Evolutionary conservation across 1,140 invertebrate genomes (phyloP).

Genomic region (Anthonomus grandis): DNA sequence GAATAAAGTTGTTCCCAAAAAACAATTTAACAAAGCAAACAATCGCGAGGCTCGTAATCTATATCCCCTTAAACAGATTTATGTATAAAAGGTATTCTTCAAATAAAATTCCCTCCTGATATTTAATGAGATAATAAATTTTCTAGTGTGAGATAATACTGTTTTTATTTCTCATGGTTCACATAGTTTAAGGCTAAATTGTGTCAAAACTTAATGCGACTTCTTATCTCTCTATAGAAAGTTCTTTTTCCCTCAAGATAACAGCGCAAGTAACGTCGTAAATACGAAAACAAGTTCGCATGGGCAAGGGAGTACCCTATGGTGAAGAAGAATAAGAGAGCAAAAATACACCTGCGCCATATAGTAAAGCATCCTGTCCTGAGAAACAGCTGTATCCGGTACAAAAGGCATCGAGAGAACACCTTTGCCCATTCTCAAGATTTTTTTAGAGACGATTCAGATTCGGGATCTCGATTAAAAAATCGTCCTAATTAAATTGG

Average conservation of each 20-base stretch:
- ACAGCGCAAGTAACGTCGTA: no score
- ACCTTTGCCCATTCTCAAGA: conserved; percentile 38
- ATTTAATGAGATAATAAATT: conserved; percentile 23
- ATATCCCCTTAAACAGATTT: conserved; percentile 19
- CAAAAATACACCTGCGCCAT: conserved; percentile 30
- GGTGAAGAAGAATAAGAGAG: conserved; percentile 45
- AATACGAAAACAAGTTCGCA: background rate
- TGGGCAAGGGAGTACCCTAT: conserved; percentile 17
- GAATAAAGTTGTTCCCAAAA: conserved; percentile 1
- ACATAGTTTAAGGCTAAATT: conserved; percentile 18
- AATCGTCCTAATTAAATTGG: conserved; percentile 23
- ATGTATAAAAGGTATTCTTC: conserved; percentile 19
- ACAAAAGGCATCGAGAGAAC: conserved; percentile 40
- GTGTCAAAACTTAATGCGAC: conserved; percentile 3
- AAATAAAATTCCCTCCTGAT: conserved; percentile 17
- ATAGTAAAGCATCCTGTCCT: conserved; percentile 41
- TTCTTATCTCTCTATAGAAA: no score
- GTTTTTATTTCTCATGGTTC: conserved; percentile 32
- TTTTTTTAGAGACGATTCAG: conserved; percentile 28
- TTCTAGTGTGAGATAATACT: conserved; percentile 19
- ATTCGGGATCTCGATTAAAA: no score
- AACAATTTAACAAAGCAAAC: conserved; percentile 1
- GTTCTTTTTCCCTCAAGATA: no score
- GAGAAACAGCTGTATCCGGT: conserved; percentile 48
- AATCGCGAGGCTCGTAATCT: conserved; percentile 14